phyloP scores from a whole-genome alignment of 1,140 invertebrate genomes.

The Penaeus vannamei region DNA sequence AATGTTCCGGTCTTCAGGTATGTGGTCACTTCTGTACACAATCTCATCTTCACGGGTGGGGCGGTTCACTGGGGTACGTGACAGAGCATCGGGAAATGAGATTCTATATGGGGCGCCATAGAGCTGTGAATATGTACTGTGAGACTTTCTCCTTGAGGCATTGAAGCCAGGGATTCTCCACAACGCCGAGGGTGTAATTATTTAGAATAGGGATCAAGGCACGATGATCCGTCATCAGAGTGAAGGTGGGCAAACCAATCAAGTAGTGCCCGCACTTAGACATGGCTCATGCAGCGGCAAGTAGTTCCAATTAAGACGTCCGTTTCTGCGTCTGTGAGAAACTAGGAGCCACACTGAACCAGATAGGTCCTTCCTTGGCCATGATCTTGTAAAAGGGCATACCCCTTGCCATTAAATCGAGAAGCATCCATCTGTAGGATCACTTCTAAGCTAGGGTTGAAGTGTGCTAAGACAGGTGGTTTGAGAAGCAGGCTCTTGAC shows the following conservation, averaged over 20 bases:
- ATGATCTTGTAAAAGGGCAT: too few species aligned
- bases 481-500: too few species aligned
- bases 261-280: conserved; percentile 67
- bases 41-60: not conserved
- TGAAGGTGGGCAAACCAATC: conserved; percentile 55
- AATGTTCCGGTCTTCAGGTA: not conserved
- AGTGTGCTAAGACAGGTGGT: too few species aligned
- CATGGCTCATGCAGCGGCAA: conserved; percentile 64
- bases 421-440: conserved; percentile 41
- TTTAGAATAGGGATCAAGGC: conserved; percentile 68
- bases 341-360: too few species aligned
- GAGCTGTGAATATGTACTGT: too few species aligned
- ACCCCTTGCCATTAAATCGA: too few species aligned
- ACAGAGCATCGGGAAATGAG: not conserved
- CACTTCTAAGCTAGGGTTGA: too few species aligned
- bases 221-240: conserved; percentile 70
- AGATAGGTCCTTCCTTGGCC: too few species aligned
- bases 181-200: conserved; percentile 68
- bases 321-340: conserved; percentile 65
- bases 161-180: conserved; percentile 60
- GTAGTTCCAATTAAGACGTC: conserved; percentile 64
- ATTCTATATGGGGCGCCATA: not conserved
- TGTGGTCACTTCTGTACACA: not conserved
- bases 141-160: conserved; percentile 47
- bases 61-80: not conserved